Conservation (phyloP, 2,113 vertebrate species). For the Globicephala melas region DNA sequence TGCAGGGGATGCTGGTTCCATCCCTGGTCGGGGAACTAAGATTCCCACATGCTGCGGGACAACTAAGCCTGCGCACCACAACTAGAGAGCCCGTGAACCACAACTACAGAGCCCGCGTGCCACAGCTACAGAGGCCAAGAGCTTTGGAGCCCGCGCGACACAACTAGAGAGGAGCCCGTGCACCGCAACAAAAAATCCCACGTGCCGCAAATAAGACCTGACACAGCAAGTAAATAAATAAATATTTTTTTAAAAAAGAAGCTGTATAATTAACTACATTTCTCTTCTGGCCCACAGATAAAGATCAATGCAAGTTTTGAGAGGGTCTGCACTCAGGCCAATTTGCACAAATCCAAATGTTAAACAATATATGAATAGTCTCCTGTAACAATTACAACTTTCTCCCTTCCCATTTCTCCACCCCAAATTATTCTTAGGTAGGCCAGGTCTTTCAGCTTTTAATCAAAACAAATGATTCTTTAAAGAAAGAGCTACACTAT, state of each 20-base stretch:
- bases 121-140: no score
- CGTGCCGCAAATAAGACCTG: no score
- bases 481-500: background rate
- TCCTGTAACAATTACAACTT: background rate
- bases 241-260: background rate
- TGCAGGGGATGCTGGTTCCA: no score
- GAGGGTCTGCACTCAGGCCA: background rate
- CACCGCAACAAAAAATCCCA: no score
- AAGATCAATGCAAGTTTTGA: background rate
- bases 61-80: no score
- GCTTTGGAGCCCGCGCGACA: no score
- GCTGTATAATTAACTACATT: background rate
- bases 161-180: no score
- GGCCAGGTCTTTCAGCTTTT: background rate
- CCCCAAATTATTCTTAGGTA: background rate
- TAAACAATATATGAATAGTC: background rate
- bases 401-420: background rate
- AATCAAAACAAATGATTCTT: constrained; percentile 7
- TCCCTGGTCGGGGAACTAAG: no score
- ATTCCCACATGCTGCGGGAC: no score
- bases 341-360: background rate
- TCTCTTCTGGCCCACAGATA: background rate
- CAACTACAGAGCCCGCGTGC: no score
- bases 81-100: no score
- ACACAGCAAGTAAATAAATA: no score